These are phyloP conservation scores for Plestiodon gilberti DNA, from an alignment of 2,113 vertebrate genomes.

Conservation along the genomic window DNA sequence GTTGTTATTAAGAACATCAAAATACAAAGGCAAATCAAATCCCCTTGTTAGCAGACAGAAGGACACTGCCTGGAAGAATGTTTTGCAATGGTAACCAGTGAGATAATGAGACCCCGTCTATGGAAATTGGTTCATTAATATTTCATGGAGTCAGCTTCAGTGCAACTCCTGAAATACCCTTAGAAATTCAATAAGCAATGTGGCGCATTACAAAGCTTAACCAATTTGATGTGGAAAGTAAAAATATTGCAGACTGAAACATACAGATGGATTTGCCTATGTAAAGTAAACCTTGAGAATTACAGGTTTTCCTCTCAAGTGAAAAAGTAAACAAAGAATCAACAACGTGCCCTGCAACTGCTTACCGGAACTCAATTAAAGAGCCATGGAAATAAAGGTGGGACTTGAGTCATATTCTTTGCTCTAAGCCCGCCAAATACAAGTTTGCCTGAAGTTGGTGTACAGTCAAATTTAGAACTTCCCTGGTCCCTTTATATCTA, in stretches of 20 bases:
- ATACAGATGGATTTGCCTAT: slow-evolving; percentile 26
- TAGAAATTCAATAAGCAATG: slow-evolving; percentile 77
- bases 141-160: slow-evolving; percentile 76
- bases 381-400: not conserved
- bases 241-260: slow-evolving; percentile 29
- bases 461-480: not conserved
- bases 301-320: slow-evolving; percentile 17
- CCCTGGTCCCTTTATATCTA: not conserved
- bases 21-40: slow-evolving; percentile 60
- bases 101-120: slow-evolving; percentile 79
- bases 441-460: not conserved
- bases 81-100: slow-evolving; percentile 73
- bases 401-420: not conserved
- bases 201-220: slow-evolving; percentile 73
- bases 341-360: not conserved
- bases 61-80: slow-evolving; percentile 68
- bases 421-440: not conserved
- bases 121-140: slow-evolving; percentile 83
- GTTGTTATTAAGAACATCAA: slow-evolving; percentile 1
- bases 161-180: slow-evolving; percentile 74
- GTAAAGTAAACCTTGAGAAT: not conserved
- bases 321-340: slow-evolving; percentile 26
- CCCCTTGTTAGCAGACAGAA: slow-evolving; percentile 66
- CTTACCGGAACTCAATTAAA: not conserved
- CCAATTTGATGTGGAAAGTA: slow-evolving; percentile 61